Conservation (phyloP, 2,888 invertebrate genomes). For the Drosophila affinis region DNA sequence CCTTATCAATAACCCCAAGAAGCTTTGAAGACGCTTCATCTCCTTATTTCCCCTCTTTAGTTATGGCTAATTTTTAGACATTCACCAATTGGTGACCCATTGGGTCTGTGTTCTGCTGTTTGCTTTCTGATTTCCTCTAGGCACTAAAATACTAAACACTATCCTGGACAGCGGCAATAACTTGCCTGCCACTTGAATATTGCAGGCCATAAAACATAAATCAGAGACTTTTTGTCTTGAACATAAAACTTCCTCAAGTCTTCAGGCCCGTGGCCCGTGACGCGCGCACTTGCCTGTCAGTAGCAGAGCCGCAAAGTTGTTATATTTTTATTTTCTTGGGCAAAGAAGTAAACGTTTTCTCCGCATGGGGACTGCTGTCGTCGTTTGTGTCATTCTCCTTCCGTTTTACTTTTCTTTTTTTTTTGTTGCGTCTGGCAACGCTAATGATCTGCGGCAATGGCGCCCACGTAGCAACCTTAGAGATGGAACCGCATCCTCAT, state of each 20-base stretch:
- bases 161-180: conserved; percentile 51
- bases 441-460: conserved; percentile 73
- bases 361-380: conserved; percentile 37
- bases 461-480: conserved; percentile 62
- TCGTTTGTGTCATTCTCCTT: conserved; percentile 51
- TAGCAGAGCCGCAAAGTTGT: conserved; percentile 42
- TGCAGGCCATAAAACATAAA: conserved; percentile 64
- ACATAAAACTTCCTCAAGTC: conserved; percentile 32
- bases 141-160: conserved; percentile 73
- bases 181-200: conserved; percentile 30
- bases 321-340: conserved; percentile 35
- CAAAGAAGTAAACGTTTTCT: conserved; percentile 37
- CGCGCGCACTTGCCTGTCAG: conserved; percentile 35
- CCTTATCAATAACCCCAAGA: no score
- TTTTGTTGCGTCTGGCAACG: conserved; percentile 44
- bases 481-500: conserved; percentile 9
- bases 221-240: conserved; percentile 56
- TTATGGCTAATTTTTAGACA: neutral
- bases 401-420: neutral
- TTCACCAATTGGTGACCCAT: conserved; percentile 28
- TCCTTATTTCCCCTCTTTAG: no score
- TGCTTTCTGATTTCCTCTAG: conserved; percentile 34
- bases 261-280: conserved; percentile 1
- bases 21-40: no score
- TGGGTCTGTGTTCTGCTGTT: conserved; percentile 14